phyloP scores from a whole-genome alignment of 2,888 invertebrate species.

The Pasiphila rectangulata region DNA sequence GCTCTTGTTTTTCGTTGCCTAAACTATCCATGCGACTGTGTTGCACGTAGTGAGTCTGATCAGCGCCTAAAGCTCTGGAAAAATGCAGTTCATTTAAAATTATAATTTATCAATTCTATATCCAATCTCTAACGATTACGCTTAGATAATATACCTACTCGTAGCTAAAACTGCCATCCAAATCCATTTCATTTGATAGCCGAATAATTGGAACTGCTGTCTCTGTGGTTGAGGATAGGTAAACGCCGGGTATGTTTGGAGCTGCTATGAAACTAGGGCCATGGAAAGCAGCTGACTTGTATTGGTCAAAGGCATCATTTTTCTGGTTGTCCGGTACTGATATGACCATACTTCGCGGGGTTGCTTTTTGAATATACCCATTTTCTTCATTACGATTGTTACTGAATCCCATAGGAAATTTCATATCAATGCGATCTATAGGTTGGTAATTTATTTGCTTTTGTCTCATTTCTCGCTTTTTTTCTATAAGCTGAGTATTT shows the following conservation, averaged over 20 bases:
- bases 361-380: constrained; percentile 43
- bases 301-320: constrained; percentile 47
- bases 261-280: constrained; percentile 54
- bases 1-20: constrained; percentile 80
- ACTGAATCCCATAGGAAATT: constrained; percentile 44
- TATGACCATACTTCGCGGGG: constrained; percentile 51
- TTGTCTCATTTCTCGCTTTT: constrained; percentile 50
- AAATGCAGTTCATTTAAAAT: not conserved
- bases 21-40: constrained; percentile 80
- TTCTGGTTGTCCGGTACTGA: constrained; percentile 15
- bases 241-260: constrained; percentile 55
- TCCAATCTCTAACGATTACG: not conserved
- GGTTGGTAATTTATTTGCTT: constrained; percentile 51
- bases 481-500: constrained; percentile 31
- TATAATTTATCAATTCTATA: not conserved
- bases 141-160: constrained; percentile 63
- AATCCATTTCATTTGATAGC: constrained; percentile 78
- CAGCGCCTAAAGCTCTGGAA: constrained; percentile 70
- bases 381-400: constrained; percentile 30
- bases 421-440: constrained; percentile 61
- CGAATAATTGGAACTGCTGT: constrained; percentile 76
- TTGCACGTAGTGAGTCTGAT: constrained; percentile 78
- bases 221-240: constrained; percentile 68
- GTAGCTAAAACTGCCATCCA: constrained; percentile 79
- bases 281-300: constrained; percentile 52